Base-by-base conservation (phyloP, 2,113 vertebrate genomes). In the Ammospiza caudacuta region DNA sequence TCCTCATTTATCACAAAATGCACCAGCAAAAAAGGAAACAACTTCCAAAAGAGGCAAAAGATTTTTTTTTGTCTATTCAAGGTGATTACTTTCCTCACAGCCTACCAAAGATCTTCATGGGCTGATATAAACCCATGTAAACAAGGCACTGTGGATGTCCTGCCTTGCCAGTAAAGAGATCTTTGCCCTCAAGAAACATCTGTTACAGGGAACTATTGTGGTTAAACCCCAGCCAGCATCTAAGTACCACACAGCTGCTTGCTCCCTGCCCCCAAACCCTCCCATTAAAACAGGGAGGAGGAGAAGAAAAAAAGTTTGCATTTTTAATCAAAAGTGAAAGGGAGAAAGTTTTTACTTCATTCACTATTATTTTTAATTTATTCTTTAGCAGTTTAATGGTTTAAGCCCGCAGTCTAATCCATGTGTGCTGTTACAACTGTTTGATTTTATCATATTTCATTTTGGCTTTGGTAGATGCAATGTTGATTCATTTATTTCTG, bases 221-320 rank as follows among this genome's bases (percentile, higher is more conserved):
- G 3, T 41, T 82, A 44, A 75, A 46, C 16, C 9, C 11, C 11
- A 46, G 39, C 9, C 6, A n/a, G 6, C 19, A 25, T 22, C 20
- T 41, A 46, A n/a, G 24, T 15, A 41, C 7, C 6, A 0, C 1
- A 0, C 24, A 68, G 28, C 28, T 52, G 7, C 24, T 61, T 6
- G 2, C 16, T 52, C 54, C 29, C 24, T 24, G 20, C 15, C 29
- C 9, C 2, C 9, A 9, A 6, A 8, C 13, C 20, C 23, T 54
- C 13, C 16, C n/a, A 54, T n/a, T 22, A 21, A n/a, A 54, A 76
- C 11, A 20, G 20, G 20, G 17, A 55, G 29, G 17, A 29, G 28
- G 24, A 46, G 31, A 47, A 33, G 11, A 61, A 82, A 59, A 64
- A 2, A 39, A 20, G 8, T 33, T 52, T 28, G 6, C 9, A 49